Conservation (phyloP, 2,113 vertebrate genomes). For the Fulica atra region DNA sequence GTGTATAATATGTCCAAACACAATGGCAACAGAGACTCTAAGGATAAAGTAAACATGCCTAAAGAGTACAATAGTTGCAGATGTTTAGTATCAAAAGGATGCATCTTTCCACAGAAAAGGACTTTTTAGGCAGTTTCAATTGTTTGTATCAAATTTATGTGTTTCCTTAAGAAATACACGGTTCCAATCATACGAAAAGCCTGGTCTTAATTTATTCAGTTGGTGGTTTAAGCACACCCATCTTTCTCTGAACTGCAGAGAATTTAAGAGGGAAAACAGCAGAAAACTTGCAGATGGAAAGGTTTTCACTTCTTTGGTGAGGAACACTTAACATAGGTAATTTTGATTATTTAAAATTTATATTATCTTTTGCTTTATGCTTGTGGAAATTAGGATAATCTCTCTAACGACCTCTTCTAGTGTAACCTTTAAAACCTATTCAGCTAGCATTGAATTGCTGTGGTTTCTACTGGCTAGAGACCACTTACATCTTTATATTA, state of each 20-base stretch:
- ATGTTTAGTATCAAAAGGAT: neutral
- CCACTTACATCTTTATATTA: fast-evolving
- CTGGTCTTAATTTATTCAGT: neutral
- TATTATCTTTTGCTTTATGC: neutral
- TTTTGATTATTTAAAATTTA: neutral
- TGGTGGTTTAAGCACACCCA: neutral
- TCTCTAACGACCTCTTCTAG: neutral
- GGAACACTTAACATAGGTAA: neutral
- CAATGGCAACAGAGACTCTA: neutral
- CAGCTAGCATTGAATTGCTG: neutral
- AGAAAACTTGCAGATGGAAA: neutral
- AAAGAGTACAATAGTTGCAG: fast-evolving
- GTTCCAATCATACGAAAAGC: neutral
- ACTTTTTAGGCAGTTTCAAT: neutral
- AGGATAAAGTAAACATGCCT: neutral
- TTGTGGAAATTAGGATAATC: neutral
- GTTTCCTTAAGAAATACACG: neutral
- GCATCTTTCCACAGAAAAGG: fast-evolving
- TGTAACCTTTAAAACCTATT: neutral
- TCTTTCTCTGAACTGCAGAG: neutral
- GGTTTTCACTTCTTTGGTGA: neutral
- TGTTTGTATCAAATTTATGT: neutral
- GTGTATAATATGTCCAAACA: neutral
- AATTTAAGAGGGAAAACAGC: neutral
- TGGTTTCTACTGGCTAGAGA: neutral